These are phyloP conservation scores for Seladonia tumulorum DNA, from an alignment of 2,888 invertebrate species.

Conservation along the genomic window DNA sequence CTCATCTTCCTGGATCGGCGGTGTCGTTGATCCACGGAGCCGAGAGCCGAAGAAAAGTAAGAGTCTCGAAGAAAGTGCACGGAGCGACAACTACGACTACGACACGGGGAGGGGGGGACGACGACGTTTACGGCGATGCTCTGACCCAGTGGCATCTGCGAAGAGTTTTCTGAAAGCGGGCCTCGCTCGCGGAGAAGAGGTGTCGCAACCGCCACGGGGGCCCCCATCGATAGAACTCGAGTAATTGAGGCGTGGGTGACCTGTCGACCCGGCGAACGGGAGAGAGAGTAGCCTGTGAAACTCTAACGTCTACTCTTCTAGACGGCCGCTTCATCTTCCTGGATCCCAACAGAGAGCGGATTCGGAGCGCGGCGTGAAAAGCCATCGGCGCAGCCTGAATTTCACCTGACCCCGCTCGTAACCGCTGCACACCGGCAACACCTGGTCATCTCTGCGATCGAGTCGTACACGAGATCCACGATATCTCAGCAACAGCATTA, in stretches of 20 bases:
- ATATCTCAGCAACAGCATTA: no score
- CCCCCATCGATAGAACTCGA: constrained; percentile 44
- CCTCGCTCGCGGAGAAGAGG: not conserved
- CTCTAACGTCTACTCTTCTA: constrained; percentile 47
- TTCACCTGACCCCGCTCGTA: constrained; percentile 20
- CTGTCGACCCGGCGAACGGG: constrained; percentile 62
- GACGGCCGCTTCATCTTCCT: constrained; percentile 65
- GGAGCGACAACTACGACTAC: constrained; percentile 2
- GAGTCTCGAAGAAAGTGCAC: constrained; percentile 57
- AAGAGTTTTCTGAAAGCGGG: constrained; percentile 20
- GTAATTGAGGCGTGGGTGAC: constrained; percentile 75
- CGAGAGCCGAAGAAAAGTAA: constrained; percentile 47
- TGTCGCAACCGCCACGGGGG: constrained; percentile 48
- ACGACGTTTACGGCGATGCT: not conserved
- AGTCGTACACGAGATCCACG: no score
- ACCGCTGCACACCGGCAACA: not conserved
- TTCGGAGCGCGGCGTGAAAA: constrained; percentile 17
- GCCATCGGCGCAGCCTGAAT: constrained; percentile 22
- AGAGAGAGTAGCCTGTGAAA: constrained; percentile 73
- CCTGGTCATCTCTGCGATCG: not conserved
- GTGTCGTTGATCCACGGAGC: constrained; percentile 52
- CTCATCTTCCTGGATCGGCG: constrained; percentile 58
- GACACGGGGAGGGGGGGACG: not conserved
- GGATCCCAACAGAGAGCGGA: constrained; percentile 30
- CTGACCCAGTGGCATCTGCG: constrained; percentile 41